Evolutionary conservation across 2,888 invertebrate genomes (phyloP).

Genomic region (Acleris emargana): DNA sequence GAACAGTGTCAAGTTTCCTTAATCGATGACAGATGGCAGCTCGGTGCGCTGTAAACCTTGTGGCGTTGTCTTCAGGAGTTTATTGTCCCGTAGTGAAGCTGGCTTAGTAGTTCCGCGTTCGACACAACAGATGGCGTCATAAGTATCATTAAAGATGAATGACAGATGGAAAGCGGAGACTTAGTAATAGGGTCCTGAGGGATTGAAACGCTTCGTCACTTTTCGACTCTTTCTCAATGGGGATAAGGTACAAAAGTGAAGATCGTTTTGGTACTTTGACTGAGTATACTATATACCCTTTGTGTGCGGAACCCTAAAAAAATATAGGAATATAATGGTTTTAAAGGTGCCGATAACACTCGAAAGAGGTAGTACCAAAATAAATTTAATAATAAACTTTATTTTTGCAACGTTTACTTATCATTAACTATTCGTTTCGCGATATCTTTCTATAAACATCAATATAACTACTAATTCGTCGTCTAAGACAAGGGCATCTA

Average conservation of each 20-base stretch:
- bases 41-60: not conserved
- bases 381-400: slow-evolving; percentile 50
- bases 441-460: slow-evolving; percentile 59
- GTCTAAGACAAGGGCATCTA: slow-evolving; percentile 33
- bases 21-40: slow-evolving; percentile 9
- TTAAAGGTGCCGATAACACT: too few species aligned
- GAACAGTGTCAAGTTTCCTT: too few species aligned
- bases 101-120: not conserved
- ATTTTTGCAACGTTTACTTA: slow-evolving; percentile 57
- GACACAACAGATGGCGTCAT: slow-evolving; percentile 4
- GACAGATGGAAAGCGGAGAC: too few species aligned
- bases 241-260: too few species aligned
- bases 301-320: too few species aligned
- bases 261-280: too few species aligned
- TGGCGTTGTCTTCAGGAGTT: too few species aligned
- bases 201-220: too few species aligned
- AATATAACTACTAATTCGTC: slow-evolving; percentile 48
- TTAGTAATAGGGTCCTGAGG: too few species aligned
- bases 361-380: not conserved
- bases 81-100: not conserved
- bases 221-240: too few species aligned
- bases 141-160: not conserved
- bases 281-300: too few species aligned
- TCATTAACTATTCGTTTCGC: slow-evolving; percentile 45
- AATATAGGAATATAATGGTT: too few species aligned